These are phyloP conservation scores for Cistogaster globosa DNA, from an alignment of 2,888 invertebrate species.

Conservation along the genomic window DNA sequence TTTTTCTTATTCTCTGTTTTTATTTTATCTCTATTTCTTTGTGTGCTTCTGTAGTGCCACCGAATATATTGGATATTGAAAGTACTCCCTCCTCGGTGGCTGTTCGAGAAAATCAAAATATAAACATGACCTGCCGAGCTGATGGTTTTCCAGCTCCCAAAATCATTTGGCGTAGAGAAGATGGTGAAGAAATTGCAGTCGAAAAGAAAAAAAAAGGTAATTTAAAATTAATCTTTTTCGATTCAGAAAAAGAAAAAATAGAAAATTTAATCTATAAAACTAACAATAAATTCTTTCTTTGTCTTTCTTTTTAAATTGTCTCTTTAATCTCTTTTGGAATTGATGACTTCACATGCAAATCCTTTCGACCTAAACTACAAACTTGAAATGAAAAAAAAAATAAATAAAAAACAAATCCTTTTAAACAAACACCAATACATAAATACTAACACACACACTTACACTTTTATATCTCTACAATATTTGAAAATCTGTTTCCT, in stretches of 20 bases:
- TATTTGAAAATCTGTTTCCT: not conserved
- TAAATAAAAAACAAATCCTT: constrained; percentile 15
- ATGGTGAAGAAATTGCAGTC: constrained; percentile 92
- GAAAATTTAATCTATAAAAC: not conserved
- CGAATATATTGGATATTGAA: constrained; percentile 94
- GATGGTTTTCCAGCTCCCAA: constrained; percentile 95
- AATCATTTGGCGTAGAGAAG: constrained; percentile 96
- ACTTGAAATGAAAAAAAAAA: constrained; percentile 52
- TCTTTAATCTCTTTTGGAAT: constrained; percentile 70
- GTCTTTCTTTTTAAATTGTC: constrained; percentile 59
- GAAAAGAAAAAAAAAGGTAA: constrained; percentile 94
- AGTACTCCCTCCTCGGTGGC: constrained; percentile 96
- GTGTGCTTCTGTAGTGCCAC: constrained; percentile 88
- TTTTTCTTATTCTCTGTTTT: not conserved
- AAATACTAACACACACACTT: constrained; percentile 4
- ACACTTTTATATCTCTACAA: constrained; percentile 42
- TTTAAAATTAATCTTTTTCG: constrained; percentile 73
- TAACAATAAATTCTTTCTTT: constrained; percentile 4
- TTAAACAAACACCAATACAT: constrained; percentile 1
- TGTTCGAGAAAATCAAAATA: constrained; percentile 96
- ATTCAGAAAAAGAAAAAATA: not conserved
- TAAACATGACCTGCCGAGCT: constrained; percentile 94
- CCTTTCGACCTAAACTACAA: constrained; percentile 65
- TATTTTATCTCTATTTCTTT: constrained; percentile 7
- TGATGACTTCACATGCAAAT: constrained; percentile 70